Conservation (phyloP, 2,888 invertebrate genomes). For the Horisme vitalbata region DNA sequence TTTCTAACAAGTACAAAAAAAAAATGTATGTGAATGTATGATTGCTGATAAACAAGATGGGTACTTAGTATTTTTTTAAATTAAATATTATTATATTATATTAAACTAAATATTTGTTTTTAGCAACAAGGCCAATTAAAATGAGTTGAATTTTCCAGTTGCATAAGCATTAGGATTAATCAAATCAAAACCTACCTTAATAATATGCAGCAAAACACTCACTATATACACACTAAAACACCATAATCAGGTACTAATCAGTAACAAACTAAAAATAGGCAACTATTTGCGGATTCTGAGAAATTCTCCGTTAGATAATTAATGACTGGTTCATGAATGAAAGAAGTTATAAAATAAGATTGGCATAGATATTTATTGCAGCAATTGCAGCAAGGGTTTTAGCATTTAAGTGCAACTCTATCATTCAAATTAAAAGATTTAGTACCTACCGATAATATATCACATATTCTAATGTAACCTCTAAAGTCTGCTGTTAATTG, state of each 20-base stretch:
- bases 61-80: too few relatives aligned
- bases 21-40: too few relatives aligned
- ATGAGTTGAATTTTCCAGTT: too few relatives aligned
- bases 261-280: constrained; percentile 13
- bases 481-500: too few relatives aligned
- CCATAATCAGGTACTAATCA: not conserved
- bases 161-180: not conserved
- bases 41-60: too few relatives aligned
- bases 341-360: not conserved
- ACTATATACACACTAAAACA: constrained; percentile 12
- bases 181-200: constrained; percentile 14
- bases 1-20: too few relatives aligned
- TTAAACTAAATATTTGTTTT: too few relatives aligned
- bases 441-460: too few relatives aligned
- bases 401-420: not conserved
- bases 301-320: not conserved
- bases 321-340: not conserved
- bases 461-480: not conserved
- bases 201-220: not conserved
- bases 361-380: not conserved
- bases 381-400: not conserved
- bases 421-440: too few relatives aligned
- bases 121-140: too few relatives aligned
- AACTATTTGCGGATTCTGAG: constrained; percentile 7
- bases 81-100: too few relatives aligned